phyloP scores from a whole-genome alignment of 1,140 invertebrate species.

The Mactra quadrangularis region DNA sequence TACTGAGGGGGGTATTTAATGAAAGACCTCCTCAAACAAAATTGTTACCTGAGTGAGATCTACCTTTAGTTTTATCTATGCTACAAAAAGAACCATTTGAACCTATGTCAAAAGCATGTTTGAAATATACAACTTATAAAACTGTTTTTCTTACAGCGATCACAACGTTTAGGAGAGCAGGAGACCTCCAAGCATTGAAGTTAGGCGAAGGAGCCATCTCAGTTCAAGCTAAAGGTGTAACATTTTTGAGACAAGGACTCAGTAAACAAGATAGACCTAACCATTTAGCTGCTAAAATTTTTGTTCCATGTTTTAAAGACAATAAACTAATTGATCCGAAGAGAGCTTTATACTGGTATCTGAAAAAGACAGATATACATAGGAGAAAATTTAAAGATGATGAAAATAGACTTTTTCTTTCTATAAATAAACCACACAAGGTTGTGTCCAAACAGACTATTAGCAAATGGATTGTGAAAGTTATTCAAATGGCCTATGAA shows the following conservation, averaged over 20 bases:
- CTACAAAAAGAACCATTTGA: constrained; percentile 58
- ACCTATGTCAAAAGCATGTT: constrained; percentile 22
- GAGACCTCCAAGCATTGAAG: constrained; percentile 28
- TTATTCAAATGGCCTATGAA: too few relatives aligned
- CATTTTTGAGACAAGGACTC: too few relatives aligned
- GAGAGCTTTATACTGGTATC: constrained; percentile 9
- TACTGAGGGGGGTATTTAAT: constrained; percentile 57
- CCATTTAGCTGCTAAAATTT: too few relatives aligned
- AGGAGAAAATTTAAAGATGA: not conserved
- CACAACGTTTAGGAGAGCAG: constrained; percentile 18
- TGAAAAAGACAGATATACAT: constrained; percentile 8
- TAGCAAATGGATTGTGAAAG: constrained; percentile 8
- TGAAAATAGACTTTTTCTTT: constrained; percentile 10
- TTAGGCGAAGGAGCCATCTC: not conserved
- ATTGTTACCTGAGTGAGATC: constrained; percentile 61
- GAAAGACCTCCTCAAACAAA: constrained; percentile 14
- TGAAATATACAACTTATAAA: constrained; percentile 54
- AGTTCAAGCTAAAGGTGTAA: constrained; percentile 11
- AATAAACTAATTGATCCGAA: constrained; percentile 33
- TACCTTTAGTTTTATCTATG: constrained; percentile 34
- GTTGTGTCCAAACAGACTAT: constrained; percentile 39
- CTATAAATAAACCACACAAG: constrained; percentile 23
- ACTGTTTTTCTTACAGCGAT: constrained; percentile 48
- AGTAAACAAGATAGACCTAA: constrained; percentile 28
- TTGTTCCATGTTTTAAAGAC: constrained; percentile 1